phyloP scores from a whole-genome alignment of 2,888 invertebrate species.

The Harpalus rubripes region DNA sequence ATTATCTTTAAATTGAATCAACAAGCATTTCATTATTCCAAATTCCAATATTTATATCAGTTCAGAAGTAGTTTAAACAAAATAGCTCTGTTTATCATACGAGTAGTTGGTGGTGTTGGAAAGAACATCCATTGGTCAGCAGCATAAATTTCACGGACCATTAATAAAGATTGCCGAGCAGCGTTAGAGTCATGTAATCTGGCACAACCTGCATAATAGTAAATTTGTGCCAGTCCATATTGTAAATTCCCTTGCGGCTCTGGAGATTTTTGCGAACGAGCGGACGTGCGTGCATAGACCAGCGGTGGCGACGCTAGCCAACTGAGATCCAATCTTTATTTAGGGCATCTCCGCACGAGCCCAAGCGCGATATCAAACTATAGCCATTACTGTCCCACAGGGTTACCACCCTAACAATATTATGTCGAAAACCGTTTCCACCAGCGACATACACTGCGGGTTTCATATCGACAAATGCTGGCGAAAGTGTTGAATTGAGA shows the following conservation, averaged over 20 bases:
- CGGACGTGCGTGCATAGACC: conserved; percentile 25
- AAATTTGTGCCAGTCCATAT: conserved; percentile 38
- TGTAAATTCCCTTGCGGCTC: conserved; percentile 31
- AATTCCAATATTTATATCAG: no score
- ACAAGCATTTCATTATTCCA: no score
- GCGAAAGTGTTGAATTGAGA: no score
- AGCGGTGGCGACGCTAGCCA: conserved; percentile 9
- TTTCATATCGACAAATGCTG: no score
- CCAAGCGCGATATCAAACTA: conserved; percentile 60
- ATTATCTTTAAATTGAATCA: no score
- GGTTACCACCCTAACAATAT: conserved; percentile 61
- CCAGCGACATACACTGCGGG: conserved; percentile 10
- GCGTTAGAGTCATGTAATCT: neutral
- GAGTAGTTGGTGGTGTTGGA: no score
- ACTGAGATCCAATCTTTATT: conserved; percentile 63
- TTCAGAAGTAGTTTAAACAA: no score
- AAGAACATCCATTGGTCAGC: no score
- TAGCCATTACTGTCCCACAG: conserved; percentile 58
- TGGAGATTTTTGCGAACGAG: conserved; percentile 50
- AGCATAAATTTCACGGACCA: conserved; percentile 25
- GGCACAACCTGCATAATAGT: conserved; percentile 24
- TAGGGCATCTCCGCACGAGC: conserved; percentile 57
- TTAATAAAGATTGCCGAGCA: conserved; percentile 1
- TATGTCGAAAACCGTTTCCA: conserved; percentile 52
- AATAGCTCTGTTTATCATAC: no score